Conservation (phyloP, 64 coral and sea anemone species). For the Trachythela sp. region DNA sequence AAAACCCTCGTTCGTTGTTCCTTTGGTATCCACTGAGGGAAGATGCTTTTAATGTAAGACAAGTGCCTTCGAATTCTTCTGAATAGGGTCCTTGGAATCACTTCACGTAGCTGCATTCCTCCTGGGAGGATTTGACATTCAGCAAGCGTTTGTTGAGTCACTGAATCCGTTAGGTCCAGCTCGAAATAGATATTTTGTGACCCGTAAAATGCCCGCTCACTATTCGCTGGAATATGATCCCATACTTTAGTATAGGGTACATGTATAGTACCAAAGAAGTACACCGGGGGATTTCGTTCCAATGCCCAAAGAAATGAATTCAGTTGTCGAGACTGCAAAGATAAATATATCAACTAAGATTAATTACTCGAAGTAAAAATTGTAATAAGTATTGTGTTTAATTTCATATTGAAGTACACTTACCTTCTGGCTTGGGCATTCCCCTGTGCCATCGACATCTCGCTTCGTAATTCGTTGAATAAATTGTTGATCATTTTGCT, state of each 20-base stretch:
- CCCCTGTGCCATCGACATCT: not conserved
- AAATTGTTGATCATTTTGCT: not conserved
- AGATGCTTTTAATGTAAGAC: constrained; percentile 73
- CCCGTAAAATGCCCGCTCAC: constrained; percentile 69
- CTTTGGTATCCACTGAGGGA: constrained; percentile 27
- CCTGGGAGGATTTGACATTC: constrained; percentile 87
- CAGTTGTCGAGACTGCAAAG: not conserved
- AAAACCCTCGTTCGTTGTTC: constrained; percentile 6
- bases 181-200: constrained; percentile 95
- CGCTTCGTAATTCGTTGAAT: not conserved
- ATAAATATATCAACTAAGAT: not conserved
- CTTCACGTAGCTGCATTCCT: constrained; percentile 53
- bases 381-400: not conserved
- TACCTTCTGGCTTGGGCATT: not conserved
- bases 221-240: constrained; percentile 92
- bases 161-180: constrained; percentile 72
- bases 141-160: constrained; percentile 56
- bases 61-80: constrained; percentile 69
- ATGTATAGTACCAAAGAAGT: constrained; percentile 96
- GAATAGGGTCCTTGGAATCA: constrained; percentile 69
- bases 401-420: not conserved
- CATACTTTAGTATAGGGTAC: constrained; percentile 94
- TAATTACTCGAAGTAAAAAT: not conserved
- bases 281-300: constrained; percentile 67
- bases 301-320: constrained; percentile 95